These are phyloP conservation scores for Cepphus grylle DNA, from an alignment of 2,113 vertebrate species.

Conservation along the genomic window DNA sequence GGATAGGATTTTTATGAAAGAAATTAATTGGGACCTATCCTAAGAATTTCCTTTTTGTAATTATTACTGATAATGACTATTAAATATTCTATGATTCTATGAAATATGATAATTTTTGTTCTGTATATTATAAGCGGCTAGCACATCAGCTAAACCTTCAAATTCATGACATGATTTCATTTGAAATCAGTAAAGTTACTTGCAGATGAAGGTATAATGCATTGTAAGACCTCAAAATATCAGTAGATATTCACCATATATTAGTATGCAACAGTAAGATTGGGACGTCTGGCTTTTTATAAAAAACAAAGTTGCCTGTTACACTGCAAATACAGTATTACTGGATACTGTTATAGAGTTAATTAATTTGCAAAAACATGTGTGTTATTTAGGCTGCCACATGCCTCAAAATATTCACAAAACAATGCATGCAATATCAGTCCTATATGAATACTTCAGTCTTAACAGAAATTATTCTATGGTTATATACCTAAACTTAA, in stretches of 20 bases:
- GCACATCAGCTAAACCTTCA: slow-evolving; percentile 42
- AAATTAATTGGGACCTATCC: slow-evolving; percentile 50
- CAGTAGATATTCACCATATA: slow-evolving; percentile 39
- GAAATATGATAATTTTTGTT: background rate
- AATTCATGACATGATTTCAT: background rate
- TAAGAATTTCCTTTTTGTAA: slow-evolving; percentile 59
- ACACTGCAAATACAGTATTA: slow-evolving; percentile 11
- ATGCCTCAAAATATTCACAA: background rate
- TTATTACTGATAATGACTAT: slow-evolving; percentile 39
- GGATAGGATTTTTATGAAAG: slow-evolving; percentile 45
- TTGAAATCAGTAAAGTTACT: background rate
- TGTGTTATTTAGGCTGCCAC: slow-evolving; percentile 10
- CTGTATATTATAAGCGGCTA: slow-evolving; percentile 31
- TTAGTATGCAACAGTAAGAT: slow-evolving; percentile 48
- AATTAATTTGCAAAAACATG: slow-evolving; percentile 40
- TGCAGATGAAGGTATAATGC: background rate
- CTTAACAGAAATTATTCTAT: background rate
- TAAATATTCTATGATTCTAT: background rate
- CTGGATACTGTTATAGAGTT: slow-evolving; percentile 34
- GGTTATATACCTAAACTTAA: background rate
- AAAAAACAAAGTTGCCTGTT: slow-evolving; percentile 38
- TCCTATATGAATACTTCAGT: background rate
- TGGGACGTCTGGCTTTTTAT: slow-evolving; percentile 15
- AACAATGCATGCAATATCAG: slow-evolving; percentile 14
- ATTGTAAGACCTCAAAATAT: slow-evolving; percentile 24